These are phyloP conservation scores for Lordiphosa clarofinis DNA, from an alignment of 1,140 invertebrate genomes.

Conservation along the genomic window DNA sequence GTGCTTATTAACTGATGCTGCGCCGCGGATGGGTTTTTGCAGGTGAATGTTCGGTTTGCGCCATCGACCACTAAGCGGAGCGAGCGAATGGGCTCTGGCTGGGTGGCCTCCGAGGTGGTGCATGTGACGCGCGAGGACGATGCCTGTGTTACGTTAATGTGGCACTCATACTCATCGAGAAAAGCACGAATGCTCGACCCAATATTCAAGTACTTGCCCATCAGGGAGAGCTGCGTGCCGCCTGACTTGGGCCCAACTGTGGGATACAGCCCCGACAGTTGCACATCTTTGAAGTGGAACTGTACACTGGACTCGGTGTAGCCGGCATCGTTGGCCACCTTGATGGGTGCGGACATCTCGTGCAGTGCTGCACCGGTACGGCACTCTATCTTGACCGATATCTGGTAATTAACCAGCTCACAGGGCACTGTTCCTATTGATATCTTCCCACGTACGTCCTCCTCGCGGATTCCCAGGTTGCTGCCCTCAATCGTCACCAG, in stretches of 20 bases:
- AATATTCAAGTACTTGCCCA: constrained; percentile 95
- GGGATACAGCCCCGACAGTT: constrained; percentile 90
- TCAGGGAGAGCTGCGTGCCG: constrained; percentile 94
- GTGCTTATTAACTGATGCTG: constrained; percentile 12
- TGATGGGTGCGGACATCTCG: constrained; percentile 89
- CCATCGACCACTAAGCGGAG: constrained; percentile 91
- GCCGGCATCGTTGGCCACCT: constrained; percentile 93
- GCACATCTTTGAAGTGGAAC: constrained; percentile 94
- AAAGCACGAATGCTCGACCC: constrained; percentile 93
- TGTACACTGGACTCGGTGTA: constrained; percentile 92
- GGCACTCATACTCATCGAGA: constrained; percentile 93
- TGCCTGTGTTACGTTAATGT: constrained; percentile 92
- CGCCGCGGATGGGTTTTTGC: constrained; percentile 66
- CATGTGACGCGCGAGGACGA: constrained; percentile 94
- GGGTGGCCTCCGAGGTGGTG: constrained; percentile 86
- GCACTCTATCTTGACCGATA: constrained; percentile 95
- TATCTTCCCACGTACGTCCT: constrained; percentile 95
- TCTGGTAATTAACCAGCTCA: constrained; percentile 92
- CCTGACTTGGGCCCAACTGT: constrained; percentile 94
- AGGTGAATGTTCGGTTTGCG: constrained; percentile 86
- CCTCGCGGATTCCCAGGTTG: constrained; percentile 94
- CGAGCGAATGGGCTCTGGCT: constrained; percentile 81
- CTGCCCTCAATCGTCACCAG: constrained; percentile 96
- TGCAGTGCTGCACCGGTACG: constrained; percentile 88
- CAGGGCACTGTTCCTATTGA: constrained; percentile 94